These are phyloP conservation scores for Maniola jurtina DNA, from an alignment of 1,140 invertebrate genomes.

Conservation along the genomic window DNA sequence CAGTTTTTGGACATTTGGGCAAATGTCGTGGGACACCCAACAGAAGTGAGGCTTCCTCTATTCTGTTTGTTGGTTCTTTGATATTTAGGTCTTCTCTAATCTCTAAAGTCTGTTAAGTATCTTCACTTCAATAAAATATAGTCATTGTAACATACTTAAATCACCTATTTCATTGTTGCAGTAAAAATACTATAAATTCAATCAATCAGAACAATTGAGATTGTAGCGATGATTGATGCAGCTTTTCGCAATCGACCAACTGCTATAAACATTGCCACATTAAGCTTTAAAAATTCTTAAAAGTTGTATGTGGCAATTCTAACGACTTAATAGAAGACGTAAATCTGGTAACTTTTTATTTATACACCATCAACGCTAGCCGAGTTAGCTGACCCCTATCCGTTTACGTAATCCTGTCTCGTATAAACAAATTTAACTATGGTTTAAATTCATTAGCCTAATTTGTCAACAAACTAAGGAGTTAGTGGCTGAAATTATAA, in stretches of 20 bases:
- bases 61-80: too few species aligned
- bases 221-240: neutral
- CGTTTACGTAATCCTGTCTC: slow-evolving; percentile 28
- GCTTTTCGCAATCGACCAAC: neutral
- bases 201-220: neutral
- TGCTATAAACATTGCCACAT: neutral
- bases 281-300: neutral
- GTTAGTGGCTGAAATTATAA: too few species aligned
- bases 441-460: neutral
- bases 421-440: slow-evolving; percentile 23
- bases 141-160: too few species aligned
- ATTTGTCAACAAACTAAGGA: too few species aligned
- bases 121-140: too few species aligned
- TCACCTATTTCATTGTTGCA: too few species aligned
- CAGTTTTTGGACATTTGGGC: too few species aligned
- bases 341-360: slow-evolving; percentile 14
- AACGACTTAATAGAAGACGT: slow-evolving; percentile 8
- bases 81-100: too few species aligned
- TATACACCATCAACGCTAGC: slow-evolving; percentile 3
- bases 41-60: too few species aligned
- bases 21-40: too few species aligned
- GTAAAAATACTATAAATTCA: too few species aligned
- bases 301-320: neutral
- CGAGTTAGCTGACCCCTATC: slow-evolving; percentile 6
- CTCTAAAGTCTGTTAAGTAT: too few species aligned